Conservation (phyloP, 1,140 invertebrate genomes). For the Sarcophaga bullata region DNA sequence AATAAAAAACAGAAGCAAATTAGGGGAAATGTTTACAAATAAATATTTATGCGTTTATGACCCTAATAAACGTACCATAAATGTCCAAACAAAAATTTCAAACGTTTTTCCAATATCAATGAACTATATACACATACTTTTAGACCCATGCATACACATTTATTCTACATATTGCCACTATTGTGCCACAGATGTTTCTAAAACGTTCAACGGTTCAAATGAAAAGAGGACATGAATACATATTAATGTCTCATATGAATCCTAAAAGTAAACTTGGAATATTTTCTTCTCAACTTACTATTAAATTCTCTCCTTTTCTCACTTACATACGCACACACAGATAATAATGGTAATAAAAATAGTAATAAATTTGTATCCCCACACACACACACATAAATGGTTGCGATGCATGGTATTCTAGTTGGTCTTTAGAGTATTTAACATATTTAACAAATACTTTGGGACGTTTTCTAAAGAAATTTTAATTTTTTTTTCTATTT, state of each 20-base stretch:
- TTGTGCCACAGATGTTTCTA: slow-evolving; percentile 37
- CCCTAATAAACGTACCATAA: slow-evolving; percentile 37
- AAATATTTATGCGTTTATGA: slow-evolving; percentile 41
- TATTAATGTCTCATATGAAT: slow-evolving; percentile 29
- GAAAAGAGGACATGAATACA: slow-evolving; percentile 31
- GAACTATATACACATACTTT: background rate
- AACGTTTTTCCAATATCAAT: background rate
- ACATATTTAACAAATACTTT: too few species aligned
- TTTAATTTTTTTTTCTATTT: too few species aligned
- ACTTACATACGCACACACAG: too few species aligned
- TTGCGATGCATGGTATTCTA: too few species aligned
- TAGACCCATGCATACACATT: background rate
- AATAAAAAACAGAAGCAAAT: background rate
- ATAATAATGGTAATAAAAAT: too few species aligned
- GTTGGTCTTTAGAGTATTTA: too few species aligned
- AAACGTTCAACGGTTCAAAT: slow-evolving; percentile 16
- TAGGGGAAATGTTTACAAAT: slow-evolving; percentile 37
- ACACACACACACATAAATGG: too few species aligned
- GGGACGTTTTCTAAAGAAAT: too few species aligned
- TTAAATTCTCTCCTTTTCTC: too few species aligned
- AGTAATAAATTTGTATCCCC: too few species aligned
- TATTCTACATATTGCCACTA: slow-evolving; percentile 24
- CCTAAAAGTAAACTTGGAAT: background rate
- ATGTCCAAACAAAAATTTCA: slow-evolving; percentile 31
- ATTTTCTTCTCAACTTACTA: background rate